Percentiles rank a stretch among this genome's conserved stretches.
Conservation (phyloP, 2,797 vertebrate genomes). For the Trichosurus vulpecula region DNA sequence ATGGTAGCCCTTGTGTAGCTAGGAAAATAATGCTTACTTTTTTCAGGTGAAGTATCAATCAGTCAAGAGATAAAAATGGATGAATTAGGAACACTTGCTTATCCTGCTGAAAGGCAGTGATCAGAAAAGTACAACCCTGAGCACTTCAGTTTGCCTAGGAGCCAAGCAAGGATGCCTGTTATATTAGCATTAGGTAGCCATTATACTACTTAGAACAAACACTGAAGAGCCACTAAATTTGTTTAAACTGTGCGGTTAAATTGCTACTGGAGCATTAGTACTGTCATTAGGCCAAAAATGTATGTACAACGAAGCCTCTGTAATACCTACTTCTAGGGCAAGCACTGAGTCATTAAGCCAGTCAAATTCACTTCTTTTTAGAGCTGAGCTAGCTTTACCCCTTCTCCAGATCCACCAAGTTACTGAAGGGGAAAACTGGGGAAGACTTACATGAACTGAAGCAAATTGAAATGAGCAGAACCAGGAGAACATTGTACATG, state of each 20-base stretch:
- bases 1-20: not conserved
- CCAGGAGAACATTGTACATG: not conserved
- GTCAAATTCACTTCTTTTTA: slow-evolving; percentile 13
- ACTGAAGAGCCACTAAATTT: not conserved
- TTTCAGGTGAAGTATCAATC: not conserved
- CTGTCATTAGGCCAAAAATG: slow-evolving; percentile 26
- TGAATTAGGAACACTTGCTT: slow-evolving; percentile 7
- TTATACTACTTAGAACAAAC: slow-evolving; percentile 20
- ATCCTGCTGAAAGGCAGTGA: not conserved
- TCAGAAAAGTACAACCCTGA: not conserved
- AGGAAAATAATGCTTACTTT: slow-evolving; percentile 14
- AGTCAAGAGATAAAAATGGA: slow-evolving; percentile 13
- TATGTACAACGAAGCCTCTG: not conserved
- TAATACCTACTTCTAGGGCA: slow-evolving; percentile 24
- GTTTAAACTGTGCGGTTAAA: not conserved
- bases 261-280: not conserved
- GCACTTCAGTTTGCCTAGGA: not conserved
- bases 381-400: not conserved
- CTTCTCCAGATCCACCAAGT: slow-evolving; percentile 9
- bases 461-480: not conserved
- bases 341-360: slow-evolving; percentile 11
- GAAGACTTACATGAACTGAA: not conserved
- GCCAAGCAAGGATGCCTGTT: slow-evolving; percentile 2
- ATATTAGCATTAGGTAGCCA: not conserved
- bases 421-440: slow-evolving; percentile 1